A percentile compares a stretch with the other conserved stretches of the same genome.
Evolutionary conservation across 1,140 invertebrate species (phyloP).

Genomic region (Zaprionus capensis): DNA sequence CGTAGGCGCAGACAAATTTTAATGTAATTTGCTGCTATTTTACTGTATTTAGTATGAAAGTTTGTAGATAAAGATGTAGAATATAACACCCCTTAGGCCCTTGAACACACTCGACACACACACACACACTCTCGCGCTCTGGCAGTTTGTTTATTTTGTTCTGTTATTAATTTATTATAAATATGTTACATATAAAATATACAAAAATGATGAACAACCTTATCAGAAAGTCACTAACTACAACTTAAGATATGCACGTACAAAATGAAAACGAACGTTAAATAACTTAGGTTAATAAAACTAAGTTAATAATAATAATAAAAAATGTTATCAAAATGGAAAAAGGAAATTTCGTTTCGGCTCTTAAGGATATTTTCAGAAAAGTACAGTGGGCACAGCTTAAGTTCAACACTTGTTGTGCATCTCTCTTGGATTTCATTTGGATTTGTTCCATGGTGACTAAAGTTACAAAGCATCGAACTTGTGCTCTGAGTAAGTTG

Average conservation of each 20-base stretch:
- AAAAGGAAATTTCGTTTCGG: slow-evolving; percentile 29
- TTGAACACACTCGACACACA: slow-evolving; percentile 30
- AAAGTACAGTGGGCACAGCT: slow-evolving; percentile 50
- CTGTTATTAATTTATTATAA: slow-evolving; percentile 51
- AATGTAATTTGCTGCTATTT: background rate
- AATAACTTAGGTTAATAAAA: slow-evolving; percentile 23
- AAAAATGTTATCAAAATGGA: slow-evolving; percentile 13
- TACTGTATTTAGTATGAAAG: background rate
- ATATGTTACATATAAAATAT: slow-evolving; percentile 20
- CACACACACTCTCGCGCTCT: slow-evolving; percentile 14
- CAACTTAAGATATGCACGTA: slow-evolving; percentile 35
- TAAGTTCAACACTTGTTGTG: slow-evolving; percentile 38
- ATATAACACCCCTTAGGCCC: slow-evolving; percentile 6
- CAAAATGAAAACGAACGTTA: slow-evolving; percentile 15
- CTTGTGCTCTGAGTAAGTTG: slow-evolving; percentile 21
- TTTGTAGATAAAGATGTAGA: background rate
- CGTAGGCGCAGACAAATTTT: slow-evolving; percentile 4
- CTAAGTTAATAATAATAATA: slow-evolving; percentile 11
- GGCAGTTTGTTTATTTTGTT: slow-evolving; percentile 19
- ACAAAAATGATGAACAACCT: slow-evolving; percentile 39
- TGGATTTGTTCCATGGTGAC: slow-evolving; percentile 37
- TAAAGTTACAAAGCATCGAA: slow-evolving; percentile 13
- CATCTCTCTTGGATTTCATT: slow-evolving; percentile 15
- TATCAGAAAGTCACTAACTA: slow-evolving; percentile 41
- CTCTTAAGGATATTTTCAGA: slow-evolving; percentile 44